These are phyloP conservation scores for Atta colombica DNA, from an alignment of 1,140 invertebrate genomes.

Conservation along the genomic window DNA sequence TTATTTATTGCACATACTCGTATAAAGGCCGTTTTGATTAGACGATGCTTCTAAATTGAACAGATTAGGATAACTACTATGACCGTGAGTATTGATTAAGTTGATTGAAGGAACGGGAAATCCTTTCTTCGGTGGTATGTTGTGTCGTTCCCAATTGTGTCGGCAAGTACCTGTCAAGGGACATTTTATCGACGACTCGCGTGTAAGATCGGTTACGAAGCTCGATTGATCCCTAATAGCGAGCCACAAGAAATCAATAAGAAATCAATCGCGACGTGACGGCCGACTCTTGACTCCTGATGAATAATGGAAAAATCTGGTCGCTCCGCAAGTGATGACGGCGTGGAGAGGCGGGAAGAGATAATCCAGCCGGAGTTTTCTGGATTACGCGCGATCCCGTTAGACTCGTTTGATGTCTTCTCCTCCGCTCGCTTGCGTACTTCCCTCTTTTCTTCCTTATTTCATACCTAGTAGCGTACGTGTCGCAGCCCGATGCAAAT, in stretches of 20 bases:
- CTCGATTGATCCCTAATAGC: constrained; percentile 74
- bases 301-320: constrained; percentile 76
- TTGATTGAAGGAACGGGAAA: background rate
- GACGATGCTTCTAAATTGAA: background rate
- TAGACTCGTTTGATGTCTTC: constrained; percentile 33
- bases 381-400: constrained; percentile 64
- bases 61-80: background rate
- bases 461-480: constrained; percentile 27
- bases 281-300: constrained; percentile 53
- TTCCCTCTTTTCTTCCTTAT: background rate
- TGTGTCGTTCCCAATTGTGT: background rate
- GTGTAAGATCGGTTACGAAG: constrained; percentile 54
- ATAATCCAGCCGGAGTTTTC: constrained; percentile 66
- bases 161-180: constrained; percentile 24
- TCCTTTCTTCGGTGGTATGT: background rate
- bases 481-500: constrained; percentile 47
- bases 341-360: background rate
- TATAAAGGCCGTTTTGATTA: background rate
- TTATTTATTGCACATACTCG: background rate
- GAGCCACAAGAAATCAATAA: constrained; percentile 72
- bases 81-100: background rate
- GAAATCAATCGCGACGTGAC: constrained; percentile 73
- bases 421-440: background rate
- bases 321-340: constrained; percentile 26
- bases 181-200: constrained; percentile 47